A percentile compares a stretch with the other conserved stretches of the same genome.
phyloP scores from a whole-genome alignment of 2,113 vertebrate species.

The Marmota monax region DNA sequence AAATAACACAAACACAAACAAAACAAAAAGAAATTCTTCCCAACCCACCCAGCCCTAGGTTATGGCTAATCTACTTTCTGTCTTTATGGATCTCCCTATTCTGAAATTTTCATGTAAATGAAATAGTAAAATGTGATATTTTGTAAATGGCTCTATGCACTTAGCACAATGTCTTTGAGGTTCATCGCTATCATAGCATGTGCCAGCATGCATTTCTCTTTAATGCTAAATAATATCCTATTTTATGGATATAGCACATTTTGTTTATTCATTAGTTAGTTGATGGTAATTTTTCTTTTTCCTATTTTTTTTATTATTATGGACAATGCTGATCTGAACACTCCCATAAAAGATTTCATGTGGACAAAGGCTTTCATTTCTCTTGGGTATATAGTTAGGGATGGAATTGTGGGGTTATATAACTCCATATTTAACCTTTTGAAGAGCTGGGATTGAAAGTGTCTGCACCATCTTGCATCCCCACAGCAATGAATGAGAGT shows the following conservation, averaged over 20 bases:
- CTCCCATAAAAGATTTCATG: too few relatives aligned
- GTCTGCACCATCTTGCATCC: neutral
- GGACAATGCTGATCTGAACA: too few relatives aligned
- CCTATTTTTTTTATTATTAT: too few relatives aligned
- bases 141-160: neutral
- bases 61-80: neutral
- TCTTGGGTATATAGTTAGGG: neutral
- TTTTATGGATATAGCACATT: too few relatives aligned
- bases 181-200: neutral
- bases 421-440: neutral
- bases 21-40: too few relatives aligned
- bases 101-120: neutral
- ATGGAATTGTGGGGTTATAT: neutral
- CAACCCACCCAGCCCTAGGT: neutral
- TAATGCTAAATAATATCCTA: neutral
- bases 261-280: too few relatives aligned
- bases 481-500: neutral
- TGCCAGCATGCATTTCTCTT: neutral
- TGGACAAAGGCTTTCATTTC: too few relatives aligned
- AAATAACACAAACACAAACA: too few relatives aligned
- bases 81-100: neutral
- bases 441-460: neutral
- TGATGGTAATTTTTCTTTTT: too few relatives aligned
- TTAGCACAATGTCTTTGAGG: neutral
- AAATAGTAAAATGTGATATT: neutral